A percentile compares a stretch with the other conserved stretches of the same genome.
These are phyloP conservation scores for Drosophila willistoni DNA, from an alignment of 1,140 invertebrate genomes.

Conservation along the genomic window DNA sequence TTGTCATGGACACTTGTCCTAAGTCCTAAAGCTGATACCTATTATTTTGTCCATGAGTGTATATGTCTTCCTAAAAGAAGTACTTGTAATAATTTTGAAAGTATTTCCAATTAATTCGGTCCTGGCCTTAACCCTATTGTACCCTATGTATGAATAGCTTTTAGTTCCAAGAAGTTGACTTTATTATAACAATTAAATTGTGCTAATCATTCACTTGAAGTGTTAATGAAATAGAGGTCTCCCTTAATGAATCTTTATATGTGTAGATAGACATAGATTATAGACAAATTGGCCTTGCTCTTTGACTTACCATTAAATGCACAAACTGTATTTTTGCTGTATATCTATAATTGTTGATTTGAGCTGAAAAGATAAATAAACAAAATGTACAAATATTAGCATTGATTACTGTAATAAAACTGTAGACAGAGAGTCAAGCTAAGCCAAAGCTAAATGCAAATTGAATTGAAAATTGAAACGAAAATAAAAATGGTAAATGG, in stretches of 20 bases:
- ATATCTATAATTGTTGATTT: slow-evolving; percentile 29
- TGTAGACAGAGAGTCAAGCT: slow-evolving; percentile 1
- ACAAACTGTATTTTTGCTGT: slow-evolving; percentile 34
- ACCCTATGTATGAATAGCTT: too few relatives aligned
- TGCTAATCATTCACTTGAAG: neutral
- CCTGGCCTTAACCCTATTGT: too few relatives aligned
- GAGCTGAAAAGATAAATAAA: slow-evolving; percentile 26
- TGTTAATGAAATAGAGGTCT: neutral
- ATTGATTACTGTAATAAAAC: slow-evolving; percentile 47
- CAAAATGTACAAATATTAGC: slow-evolving; percentile 45
- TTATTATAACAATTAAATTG: neutral
- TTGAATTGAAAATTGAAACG: slow-evolving; percentile 18
- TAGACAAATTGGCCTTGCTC: slow-evolving; percentile 21
- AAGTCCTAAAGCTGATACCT: too few relatives aligned
- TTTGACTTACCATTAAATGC: slow-evolving; percentile 73
- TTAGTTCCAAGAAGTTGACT: neutral
- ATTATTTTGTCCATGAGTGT: too few relatives aligned
- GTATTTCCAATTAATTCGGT: too few relatives aligned
- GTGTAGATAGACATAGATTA: neutral
- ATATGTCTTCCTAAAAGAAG: too few relatives aligned
- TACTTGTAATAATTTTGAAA: too few relatives aligned
- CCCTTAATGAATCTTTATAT: neutral
- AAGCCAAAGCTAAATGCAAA: slow-evolving; percentile 19
- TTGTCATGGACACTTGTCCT: too few relatives aligned
- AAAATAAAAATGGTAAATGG: slow-evolving; percentile 7